Evolutionary conservation across 2,797 vertebrate species (phyloP).

Genomic region (Tenualosa ilisha): DNA sequence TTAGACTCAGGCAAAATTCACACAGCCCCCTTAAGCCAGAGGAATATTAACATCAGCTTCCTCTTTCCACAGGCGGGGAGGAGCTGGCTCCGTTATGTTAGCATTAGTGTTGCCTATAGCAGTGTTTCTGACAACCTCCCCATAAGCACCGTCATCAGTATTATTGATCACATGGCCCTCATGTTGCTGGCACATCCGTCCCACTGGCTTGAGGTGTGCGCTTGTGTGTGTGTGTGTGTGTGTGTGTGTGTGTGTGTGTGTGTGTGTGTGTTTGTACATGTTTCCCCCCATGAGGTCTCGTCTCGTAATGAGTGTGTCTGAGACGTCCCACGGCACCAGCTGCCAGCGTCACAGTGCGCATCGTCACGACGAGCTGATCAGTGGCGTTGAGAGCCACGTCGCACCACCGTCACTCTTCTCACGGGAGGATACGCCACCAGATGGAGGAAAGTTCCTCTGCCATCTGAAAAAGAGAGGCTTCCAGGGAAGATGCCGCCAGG

Average conservation of each 20-base stretch:
- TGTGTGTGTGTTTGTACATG: conserved; percentile 49
- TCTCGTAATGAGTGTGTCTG: conserved; percentile 51
- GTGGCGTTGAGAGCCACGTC: not conserved
- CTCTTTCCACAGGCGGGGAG: not conserved
- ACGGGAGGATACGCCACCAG: not conserved
- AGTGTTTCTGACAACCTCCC: conserved; percentile 26
- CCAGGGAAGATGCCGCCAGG: not conserved
- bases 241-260: not conserved
- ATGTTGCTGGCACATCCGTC: conserved; percentile 44
- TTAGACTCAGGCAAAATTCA: too few species aligned
- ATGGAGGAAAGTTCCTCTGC: not conserved
- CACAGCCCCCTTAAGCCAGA: not conserved
- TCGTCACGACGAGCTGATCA: not conserved
- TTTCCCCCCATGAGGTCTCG: conserved; percentile 37
- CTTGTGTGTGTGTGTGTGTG: conserved; percentile 6
- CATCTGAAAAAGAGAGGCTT: not conserved
- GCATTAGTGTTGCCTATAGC: not conserved
- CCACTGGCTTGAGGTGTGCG: conserved; percentile 39
- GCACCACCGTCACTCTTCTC: not conserved
- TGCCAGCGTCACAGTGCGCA: not conserved
- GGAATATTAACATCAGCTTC: not conserved
- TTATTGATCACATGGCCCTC: conserved; percentile 54
- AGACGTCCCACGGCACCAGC: not conserved
- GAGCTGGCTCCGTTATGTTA: conserved; percentile 1
- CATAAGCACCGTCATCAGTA: conserved; percentile 46